Evolutionary conservation across 2,797 vertebrate genomes (phyloP), one percentile per base, ranked within the genome.

Genomic region (Cirrhinus mrigala): DNA sequence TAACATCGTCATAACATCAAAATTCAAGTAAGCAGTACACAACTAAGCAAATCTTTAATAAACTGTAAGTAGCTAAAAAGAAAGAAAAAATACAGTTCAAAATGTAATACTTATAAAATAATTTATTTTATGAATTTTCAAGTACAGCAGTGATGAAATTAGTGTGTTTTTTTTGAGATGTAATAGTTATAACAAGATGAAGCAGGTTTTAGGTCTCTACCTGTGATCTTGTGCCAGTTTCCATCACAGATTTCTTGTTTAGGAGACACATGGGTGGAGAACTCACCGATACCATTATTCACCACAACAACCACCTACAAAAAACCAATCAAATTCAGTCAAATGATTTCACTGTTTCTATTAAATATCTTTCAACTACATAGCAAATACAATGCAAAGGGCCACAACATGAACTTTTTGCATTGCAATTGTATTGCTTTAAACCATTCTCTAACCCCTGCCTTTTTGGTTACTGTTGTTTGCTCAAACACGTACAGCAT

Each of bases 191-290:
- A 62, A 75, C 20, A 11, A 6, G 18, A 46, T 2, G 9, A 46
- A 46, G 44, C 37, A 4, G 1, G 37, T 58, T 37, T 58, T 33
- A 52, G 29, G 1, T 87, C 86, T 94, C 94, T 68, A 99, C 98
- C 97, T 92, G 96, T 96, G 83, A 99, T 96, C 91, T 94, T 94
- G 92, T 99, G 97, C 98, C 98, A 99, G 82, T 87, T 94, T 66
- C 97, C 97, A 52, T 96, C 95, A 14, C 98, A 99, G 77, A 98
- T 90, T 85, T 93, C 95, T 86, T 95, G 95, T 87, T 91, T 95
- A 14, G 96, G 94, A 85, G 92, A 92, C 10, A 98, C 96, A 83
- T 95, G 95, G 68, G 97, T 97, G 88, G 95, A 96, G 93, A 97
- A 97, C 85, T 97, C 95, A 58, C 90, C 92, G 79, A 95, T 91